These are phyloP conservation scores for Notospermus geniculatus DNA, from an alignment of 1,140 invertebrate species.

Conservation along the genomic window DNA sequence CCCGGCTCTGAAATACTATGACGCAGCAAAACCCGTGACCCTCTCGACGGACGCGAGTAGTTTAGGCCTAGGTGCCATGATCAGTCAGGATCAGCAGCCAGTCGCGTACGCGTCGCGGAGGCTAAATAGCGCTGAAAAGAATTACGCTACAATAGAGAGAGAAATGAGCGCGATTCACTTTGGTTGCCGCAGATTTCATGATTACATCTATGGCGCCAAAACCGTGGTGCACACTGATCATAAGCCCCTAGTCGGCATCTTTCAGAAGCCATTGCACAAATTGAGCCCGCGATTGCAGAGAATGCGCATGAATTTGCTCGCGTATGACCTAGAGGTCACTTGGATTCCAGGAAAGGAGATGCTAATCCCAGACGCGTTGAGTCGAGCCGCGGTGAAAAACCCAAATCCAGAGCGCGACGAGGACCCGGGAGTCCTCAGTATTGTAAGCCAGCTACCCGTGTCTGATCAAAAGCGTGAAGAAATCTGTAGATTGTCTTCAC, in stretches of 20 bases:
- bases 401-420: background rate
- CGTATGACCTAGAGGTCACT: slow-evolving; percentile 40
- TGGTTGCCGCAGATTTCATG: slow-evolving; percentile 41
- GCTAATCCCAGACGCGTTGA: background rate
- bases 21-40: slow-evolving; percentile 16
- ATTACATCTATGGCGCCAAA: slow-evolving; percentile 16
- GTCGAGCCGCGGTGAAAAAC: background rate
- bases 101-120: slow-evolving; percentile 53
- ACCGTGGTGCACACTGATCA: slow-evolving; percentile 26
- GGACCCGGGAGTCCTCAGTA: background rate
- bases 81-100: slow-evolving; percentile 53
- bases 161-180: slow-evolving; percentile 57
- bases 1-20: slow-evolving; percentile 20
- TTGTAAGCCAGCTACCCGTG: background rate
- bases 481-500: background rate
- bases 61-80: slow-evolving; percentile 48
- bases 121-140: slow-evolving; percentile 50
- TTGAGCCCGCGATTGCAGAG: slow-evolving; percentile 27
- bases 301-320: slow-evolving; percentile 43
- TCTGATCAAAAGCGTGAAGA: background rate
- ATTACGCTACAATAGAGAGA: slow-evolving; percentile 56
- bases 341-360: slow-evolving; percentile 29
- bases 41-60: slow-evolving; percentile 23
- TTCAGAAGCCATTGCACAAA: slow-evolving; percentile 20
- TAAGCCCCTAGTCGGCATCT: slow-evolving; percentile 29